Percentiles rank a stretch among this genome's conserved stretches.
phyloP scores from a whole-genome alignment of 2,888 invertebrate species.

The Odontocerum albicorne region DNA sequence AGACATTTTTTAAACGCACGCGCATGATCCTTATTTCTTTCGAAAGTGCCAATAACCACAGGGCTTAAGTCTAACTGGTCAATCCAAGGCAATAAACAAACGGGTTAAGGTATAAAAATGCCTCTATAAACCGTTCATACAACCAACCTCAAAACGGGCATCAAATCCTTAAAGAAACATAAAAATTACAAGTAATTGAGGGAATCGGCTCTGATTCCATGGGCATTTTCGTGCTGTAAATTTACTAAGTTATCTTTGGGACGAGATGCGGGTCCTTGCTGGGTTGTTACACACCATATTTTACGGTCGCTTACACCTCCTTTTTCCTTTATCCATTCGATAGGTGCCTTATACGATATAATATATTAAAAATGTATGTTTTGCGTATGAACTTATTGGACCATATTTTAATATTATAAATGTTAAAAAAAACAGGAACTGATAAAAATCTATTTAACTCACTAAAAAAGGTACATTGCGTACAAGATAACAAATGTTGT shows the following conservation, averaged over 20 bases:
- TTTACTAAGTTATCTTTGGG: constrained; percentile 25
- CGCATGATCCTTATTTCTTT: too few relatives aligned
- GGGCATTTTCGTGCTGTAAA: constrained; percentile 27
- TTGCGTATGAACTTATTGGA: too few relatives aligned
- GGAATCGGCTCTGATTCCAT: constrained; percentile 26
- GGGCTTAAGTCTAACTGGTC: too few relatives aligned
- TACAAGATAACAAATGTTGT: too few relatives aligned
- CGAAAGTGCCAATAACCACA: too few relatives aligned
- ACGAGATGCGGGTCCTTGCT: neutral
- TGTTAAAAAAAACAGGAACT: too few relatives aligned
- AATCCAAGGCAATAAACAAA: constrained; percentile 16
- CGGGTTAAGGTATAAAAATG: constrained; percentile 10
- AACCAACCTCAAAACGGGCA: neutral
- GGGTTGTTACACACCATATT: constrained; percentile 27
- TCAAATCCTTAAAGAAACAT: constrained; percentile 18
- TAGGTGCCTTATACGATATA: too few relatives aligned
- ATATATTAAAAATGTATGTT: too few relatives aligned
- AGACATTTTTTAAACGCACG: too few relatives aligned
- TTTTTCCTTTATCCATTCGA: constrained; percentile 12
- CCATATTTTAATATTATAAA: too few relatives aligned
- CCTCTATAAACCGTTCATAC: constrained; percentile 3
- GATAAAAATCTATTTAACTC: too few relatives aligned
- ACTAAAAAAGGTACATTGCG: too few relatives aligned
- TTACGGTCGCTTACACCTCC: constrained; percentile 23
- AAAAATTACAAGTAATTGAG: constrained; percentile 36